Evolutionary conservation across 2,797 vertebrate species (phyloP), one percentile per base, ranked within the genome.

Genomic region (Danio aesculapii): DNA sequence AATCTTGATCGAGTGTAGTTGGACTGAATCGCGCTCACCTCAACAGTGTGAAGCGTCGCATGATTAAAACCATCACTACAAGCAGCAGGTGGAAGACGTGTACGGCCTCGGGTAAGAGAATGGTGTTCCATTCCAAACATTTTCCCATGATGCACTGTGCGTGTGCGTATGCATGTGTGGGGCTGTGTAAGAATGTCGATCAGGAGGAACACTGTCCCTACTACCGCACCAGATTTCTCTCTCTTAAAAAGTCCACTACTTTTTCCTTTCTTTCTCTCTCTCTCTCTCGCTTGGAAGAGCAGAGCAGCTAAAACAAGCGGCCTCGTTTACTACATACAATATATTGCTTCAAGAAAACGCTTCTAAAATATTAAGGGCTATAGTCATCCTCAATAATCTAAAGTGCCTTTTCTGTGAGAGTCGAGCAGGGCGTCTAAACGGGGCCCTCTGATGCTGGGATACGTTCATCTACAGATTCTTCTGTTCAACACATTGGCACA

Each of bases 271-370:
- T 2, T 41, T 21, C n/a, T 52, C 47, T 30, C 17, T 68, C 13
- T 19, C 47, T 52, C 49, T 21, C 61, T 30, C 44, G 6, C 78
- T 81, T 57, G 43, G 43, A 81, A 67, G 79, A 81, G 79, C 79
- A 67, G 79, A 77, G 59, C 83, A n/a, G 69, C 75, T 71, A 30
- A 75, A 77, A 75, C 63, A 53, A 50, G 72, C 47, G 14, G 67
- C 16, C 53, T 81, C 68, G 11, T 21, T 63, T 81, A 83, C 78
- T 57, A 74, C 75, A 47, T 58, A 84, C 78, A 21, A 67, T 79
- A 85, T 87, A 85, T 84, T 87, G 86, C 86, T 85, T 84, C 71
- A 61, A 43, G 72, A 76, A 78, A 86, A 81, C 67, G 79, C 75
- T 82, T 77, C 71, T 79, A 66, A 80, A 79, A 81, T 77, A 83